phyloP scores from a whole-genome alignment of 2,888 invertebrate genomes.

The Heliconius sara region DNA sequence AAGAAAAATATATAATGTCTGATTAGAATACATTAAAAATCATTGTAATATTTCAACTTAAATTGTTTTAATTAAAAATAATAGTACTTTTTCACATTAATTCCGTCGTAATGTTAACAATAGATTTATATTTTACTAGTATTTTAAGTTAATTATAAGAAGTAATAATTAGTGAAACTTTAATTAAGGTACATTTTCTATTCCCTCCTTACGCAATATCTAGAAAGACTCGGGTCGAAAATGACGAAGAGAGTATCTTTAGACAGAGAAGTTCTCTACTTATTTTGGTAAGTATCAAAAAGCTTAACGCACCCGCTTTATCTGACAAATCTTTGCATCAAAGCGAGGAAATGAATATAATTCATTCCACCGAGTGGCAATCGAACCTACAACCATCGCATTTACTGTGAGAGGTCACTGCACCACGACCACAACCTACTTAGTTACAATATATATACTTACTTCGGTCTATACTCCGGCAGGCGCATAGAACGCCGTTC shows the following conservation, averaged over 20 bases:
- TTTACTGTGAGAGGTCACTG: too few relatives aligned
- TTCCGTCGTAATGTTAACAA: background rate
- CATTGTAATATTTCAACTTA: background rate
- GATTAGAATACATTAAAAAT: background rate
- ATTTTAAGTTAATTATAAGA: too few relatives aligned
- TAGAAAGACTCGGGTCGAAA: too few relatives aligned
- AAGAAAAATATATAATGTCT: constrained; percentile 48
- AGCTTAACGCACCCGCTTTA: too few relatives aligned
- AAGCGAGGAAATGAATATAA: background rate
- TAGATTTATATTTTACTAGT: background rate
- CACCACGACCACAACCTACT: too few relatives aligned
- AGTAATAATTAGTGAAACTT: too few relatives aligned
- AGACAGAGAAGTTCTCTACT: too few relatives aligned
- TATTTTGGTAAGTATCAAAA: too few relatives aligned
- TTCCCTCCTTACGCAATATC: too few relatives aligned
- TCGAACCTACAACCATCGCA: background rate
- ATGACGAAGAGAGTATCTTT: too few relatives aligned
- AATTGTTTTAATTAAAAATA: background rate
- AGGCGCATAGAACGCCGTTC: constrained; percentile 84
- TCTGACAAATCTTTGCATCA: too few relatives aligned
- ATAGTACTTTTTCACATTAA: background rate
- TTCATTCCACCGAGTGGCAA: background rate
- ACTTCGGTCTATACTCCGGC: constrained; percentile 80
- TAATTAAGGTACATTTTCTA: too few relatives aligned
- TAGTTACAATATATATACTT: constrained; percentile 32